phyloP scores from a whole-genome alignment of 2,113 vertebrate genomes.

The Mormyrus iriodes region DNA sequence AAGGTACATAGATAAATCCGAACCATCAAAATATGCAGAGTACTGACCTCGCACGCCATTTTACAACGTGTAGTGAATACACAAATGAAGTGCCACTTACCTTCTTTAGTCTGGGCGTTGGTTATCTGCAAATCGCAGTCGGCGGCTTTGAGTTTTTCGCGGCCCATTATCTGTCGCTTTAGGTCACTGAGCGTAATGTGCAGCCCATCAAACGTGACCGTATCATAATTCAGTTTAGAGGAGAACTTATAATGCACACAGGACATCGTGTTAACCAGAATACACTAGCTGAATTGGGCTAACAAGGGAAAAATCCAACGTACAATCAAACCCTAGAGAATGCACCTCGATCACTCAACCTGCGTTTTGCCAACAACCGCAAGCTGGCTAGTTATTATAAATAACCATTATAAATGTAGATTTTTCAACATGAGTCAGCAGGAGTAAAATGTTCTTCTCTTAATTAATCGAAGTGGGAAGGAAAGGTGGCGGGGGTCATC shows the following conservation, averaged over 20 bases:
- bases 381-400: conserved; percentile 8
- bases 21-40: background rate
- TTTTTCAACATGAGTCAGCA: background rate
- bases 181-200: conserved; percentile 86
- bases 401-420: background rate
- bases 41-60: background rate
- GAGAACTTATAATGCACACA: conserved; percentile 97
- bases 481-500: background rate
- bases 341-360: background rate
- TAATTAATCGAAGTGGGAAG: background rate
- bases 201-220: conserved; percentile 86
- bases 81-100: conserved; percentile 49
- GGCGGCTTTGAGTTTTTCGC: conserved; percentile 84
- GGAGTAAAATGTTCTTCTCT: background rate
- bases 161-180: conserved; percentile 91
- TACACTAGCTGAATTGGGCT: conserved; percentile 9
- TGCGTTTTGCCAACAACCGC: conserved; percentile 13
- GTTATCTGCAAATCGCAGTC: conserved; percentile 95
- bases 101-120: conserved; percentile 93
- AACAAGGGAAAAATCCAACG: background rate
- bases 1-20: background rate
- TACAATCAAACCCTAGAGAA: conserved; percentile 16
- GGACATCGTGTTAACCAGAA: conserved; percentile 67
- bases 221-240: conserved; percentile 93
- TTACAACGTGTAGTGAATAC: background rate